A percentile compares a stretch with the other conserved stretches of the same genome.
Conservation (phyloP, 2,113 vertebrate species). For the Trachemys scripta region DNA sequence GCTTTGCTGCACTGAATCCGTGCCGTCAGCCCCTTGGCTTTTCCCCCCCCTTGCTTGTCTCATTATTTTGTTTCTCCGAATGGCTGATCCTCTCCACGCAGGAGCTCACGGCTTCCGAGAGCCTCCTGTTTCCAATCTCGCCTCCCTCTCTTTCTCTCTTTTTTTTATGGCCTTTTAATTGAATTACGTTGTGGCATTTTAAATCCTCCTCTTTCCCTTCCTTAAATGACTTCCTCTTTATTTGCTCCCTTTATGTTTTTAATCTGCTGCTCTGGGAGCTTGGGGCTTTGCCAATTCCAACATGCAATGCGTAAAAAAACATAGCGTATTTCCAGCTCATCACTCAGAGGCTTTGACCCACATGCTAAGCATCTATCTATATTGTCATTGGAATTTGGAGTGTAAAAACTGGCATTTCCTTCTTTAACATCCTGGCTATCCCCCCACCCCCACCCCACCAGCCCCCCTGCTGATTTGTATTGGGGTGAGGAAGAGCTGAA, state of each 20-base stretch:
- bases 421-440: neutral
- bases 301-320: neutral
- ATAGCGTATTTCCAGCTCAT: neutral
- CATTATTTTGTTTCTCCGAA: neutral
- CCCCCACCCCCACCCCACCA: neutral
- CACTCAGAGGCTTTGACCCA: neutral
- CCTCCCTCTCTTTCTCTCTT: neutral
- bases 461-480: neutral
- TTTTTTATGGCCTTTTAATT: constrained; percentile 61
- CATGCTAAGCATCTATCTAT: neutral
- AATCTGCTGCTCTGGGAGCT: neutral
- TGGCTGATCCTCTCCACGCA: neutral
- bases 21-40: neutral
- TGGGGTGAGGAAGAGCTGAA: neutral
- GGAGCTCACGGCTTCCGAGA: neutral
- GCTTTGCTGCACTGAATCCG: neutral
- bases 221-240: constrained; percentile 53
- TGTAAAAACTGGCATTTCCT: neutral
- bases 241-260: constrained; percentile 53
- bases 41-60: neutral
- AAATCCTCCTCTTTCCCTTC: constrained; percentile 26
- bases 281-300: neutral
- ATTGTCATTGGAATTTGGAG: neutral
- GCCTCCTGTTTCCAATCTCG: constrained; percentile 14
- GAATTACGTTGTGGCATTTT: constrained; percentile 55